Evolutionary conservation across 2,113 vertebrate genomes (phyloP).

Genomic region (Dromaius novaehollandiae): DNA sequence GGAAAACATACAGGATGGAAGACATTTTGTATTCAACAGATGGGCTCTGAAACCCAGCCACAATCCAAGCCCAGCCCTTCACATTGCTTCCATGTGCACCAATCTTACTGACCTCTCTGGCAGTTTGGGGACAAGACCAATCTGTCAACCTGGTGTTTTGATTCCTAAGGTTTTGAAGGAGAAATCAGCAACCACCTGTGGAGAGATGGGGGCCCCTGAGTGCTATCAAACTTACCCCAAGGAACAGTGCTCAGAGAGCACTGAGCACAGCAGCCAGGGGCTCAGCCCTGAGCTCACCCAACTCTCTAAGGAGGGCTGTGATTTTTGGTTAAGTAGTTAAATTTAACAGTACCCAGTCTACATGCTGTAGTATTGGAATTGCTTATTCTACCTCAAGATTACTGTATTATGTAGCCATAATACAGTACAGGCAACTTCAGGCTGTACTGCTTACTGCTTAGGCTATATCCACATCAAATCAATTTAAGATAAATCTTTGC

Average conservation of each 20-base stretch:
- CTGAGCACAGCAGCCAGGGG: background rate
- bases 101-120: background rate
- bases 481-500: background rate
- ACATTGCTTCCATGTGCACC: background rate
- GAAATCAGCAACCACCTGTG: background rate
- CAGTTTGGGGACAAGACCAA: background rate
- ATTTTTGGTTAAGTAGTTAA: background rate
- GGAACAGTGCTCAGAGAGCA: background rate
- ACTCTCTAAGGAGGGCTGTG: background rate
- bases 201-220: background rate
- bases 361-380: background rate
- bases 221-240: background rate
- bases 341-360: background rate
- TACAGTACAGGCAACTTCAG: background rate
- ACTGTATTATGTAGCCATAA: background rate
- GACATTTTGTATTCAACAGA: conserved; percentile 6
- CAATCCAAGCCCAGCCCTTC: background rate
- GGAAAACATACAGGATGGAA: background rate
- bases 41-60: background rate
- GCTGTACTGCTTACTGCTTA: background rate
- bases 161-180: conserved; percentile 2
- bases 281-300: background rate
- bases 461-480: background rate
- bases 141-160: background rate
- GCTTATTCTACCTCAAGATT: background rate